Conservation (phyloP, 2,113 vertebrate genomes). For the Syngnathoides biaculeatus region DNA sequence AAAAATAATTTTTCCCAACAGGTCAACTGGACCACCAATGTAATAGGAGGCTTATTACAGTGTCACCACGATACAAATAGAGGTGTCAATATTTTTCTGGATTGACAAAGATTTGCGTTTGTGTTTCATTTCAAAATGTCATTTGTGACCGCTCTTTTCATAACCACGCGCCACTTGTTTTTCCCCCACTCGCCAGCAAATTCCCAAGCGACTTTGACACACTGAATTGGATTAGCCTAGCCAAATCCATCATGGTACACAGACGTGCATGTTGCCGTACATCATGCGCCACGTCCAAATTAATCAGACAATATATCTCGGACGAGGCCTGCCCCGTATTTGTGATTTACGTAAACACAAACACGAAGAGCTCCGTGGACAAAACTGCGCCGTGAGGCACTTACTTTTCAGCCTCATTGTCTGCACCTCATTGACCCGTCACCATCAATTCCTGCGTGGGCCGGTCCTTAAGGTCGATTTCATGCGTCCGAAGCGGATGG, state of each 20-base stretch:
- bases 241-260: slow-evolving; percentile 58
- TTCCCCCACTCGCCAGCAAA: slow-evolving; percentile 7
- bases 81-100: slow-evolving; percentile 5
- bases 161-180: slow-evolving; percentile 29
- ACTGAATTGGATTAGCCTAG: slow-evolving; percentile 60
- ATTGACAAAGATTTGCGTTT: background rate
- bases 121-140: slow-evolving; percentile 23
- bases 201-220: slow-evolving; percentile 45
- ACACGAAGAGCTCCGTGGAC: slow-evolving; percentile 40
- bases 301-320: slow-evolving; percentile 51
- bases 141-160: slow-evolving; percentile 16
- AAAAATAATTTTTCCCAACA: too few relatives aligned
- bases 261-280: slow-evolving; percentile 39
- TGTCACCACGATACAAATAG: background rate
- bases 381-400: slow-evolving; percentile 54
- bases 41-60: background rate
- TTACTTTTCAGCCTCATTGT: slow-evolving; percentile 59
- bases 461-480: slow-evolving; percentile 65
- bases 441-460: slow-evolving; percentile 61
- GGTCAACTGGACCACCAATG: background rate
- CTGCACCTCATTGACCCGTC: slow-evolving; percentile 60
- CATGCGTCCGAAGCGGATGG: slow-evolving; percentile 39
- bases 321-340: slow-evolving; percentile 44
- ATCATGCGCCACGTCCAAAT: slow-evolving; percentile 51
- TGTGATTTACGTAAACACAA: slow-evolving; percentile 65